Evolutionary conservation across 2,113 vertebrate species (phyloP), one percentile per base, ranked within the genome.

Genomic region (Cyphomyrus plagiostoma): DNA sequence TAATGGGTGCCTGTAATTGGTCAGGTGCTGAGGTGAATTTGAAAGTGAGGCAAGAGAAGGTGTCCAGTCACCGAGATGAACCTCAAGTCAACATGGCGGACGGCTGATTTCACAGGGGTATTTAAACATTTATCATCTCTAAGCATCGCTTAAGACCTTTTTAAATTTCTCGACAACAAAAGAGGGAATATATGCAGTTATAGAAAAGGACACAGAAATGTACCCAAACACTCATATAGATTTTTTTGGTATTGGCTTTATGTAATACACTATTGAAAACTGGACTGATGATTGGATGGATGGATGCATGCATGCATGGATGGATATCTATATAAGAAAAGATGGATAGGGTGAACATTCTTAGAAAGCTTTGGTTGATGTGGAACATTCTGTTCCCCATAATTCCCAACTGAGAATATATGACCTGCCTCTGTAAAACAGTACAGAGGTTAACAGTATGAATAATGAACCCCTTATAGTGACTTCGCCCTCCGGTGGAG

Each of bases 11-110:
- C 30, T 35, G 2, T 87, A 52, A 87, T 53, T 87, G 50, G 50
- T 87, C 35, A 87, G 48, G 49, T 39, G 19, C 85, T 53, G 85
- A 87, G 50, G 85, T 87, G 85, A 87, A 87, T 53, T 86, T 42
- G 50, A 56, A 56, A 53, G n/a, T 87, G 17, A 86, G 85, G 26
- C 85, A 35, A 13, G 49, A 35, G 45, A 86, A 30, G 49, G n/a
- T 53, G n/a, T 86, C 62, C 4, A 70, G 62, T 30, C 45, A 48
- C 45, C 1, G 0, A 19, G 7, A 26, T 11, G 23, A 48, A 19
- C 35, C 74, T 8, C 74, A 42, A 80, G 35, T 42, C 74, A 42
- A 80, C 74, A 42, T 80, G 17, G 15, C 1, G 13, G 30, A 42
- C 35, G 35, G 35, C 35, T 80, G 74, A 80, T 42, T 80, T 80